Percentiles rank a stretch among this genome's conserved stretches.
These are phyloP conservation scores for Spea bombifrons DNA, from an alignment of 2,113 vertebrate species.

Conservation along the genomic window DNA sequence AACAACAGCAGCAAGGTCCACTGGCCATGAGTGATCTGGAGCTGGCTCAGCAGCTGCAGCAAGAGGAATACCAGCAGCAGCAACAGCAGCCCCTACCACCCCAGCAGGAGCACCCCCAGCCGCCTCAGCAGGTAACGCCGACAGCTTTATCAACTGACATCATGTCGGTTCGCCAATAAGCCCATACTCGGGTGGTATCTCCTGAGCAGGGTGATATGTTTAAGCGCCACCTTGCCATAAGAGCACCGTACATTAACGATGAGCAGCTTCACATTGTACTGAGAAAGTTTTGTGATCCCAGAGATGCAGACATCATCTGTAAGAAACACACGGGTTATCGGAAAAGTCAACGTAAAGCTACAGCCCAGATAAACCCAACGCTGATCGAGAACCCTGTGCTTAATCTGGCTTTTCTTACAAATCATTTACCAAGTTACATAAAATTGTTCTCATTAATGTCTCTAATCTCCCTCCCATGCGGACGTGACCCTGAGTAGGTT, in stretches of 20 bases:
- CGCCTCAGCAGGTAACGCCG: conserved; percentile 43
- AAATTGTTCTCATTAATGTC: not conserved
- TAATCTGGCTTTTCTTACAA: not conserved
- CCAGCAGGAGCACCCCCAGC: not conserved
- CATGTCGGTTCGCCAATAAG: too few species aligned
- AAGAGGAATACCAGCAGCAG: conserved; percentile 86
- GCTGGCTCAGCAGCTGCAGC: conserved; percentile 84
- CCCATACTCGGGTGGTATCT: too few species aligned
- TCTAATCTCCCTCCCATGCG: not conserved
- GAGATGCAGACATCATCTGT: not conserved
- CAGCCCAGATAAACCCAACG: not conserved
- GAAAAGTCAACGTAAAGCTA: too few species aligned
- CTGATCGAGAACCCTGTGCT: not conserved
- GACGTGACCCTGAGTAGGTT: not conserved
- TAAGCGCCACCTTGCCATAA: too few species aligned
- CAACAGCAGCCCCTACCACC: conserved; percentile 39
- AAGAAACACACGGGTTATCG: not conserved
- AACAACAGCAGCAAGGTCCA: conserved; percentile 70
- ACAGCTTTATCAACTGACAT: too few species aligned
- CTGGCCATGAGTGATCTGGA: conserved; percentile 81
- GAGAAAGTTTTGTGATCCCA: not conserved
- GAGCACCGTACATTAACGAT: too few species aligned
- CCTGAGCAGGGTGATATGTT: too few species aligned
- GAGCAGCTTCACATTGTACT: too few species aligned
- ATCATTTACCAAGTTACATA: not conserved